Base-by-base conservation (phyloP, 2,797 vertebrate genomes). In the Ptychobarbus kaznakovi region DNA sequence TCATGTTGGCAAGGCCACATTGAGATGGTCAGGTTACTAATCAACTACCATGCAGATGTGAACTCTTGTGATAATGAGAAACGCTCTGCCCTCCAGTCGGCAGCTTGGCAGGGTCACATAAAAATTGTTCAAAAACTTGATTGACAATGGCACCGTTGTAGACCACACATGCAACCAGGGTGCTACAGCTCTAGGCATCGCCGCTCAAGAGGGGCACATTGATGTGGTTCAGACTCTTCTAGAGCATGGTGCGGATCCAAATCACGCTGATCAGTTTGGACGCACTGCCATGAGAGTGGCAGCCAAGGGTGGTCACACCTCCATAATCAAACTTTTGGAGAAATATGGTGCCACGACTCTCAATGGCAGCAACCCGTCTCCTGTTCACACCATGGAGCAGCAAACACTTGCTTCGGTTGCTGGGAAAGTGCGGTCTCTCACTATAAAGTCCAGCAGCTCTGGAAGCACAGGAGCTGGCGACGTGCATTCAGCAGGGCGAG, bases 1-100 rank as follows among this genome's bases (percentile, higher is more conserved):
- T 99, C 98, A 91, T 99, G 98, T 93, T 99, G 98, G 98, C 98
- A 99, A 92, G 98, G 98, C 63, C 98, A 99, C 32, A 80, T 97
- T 85, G 98, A 99, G 88, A 98, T 99, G 97, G 98, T 98, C 69
- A 95, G 96, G 89, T 93, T 97, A 91, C 95, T 99, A 86, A 95
- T 99, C 38, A 96, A 97, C 1, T 97, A 95, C 87, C 96, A 97
- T 0, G 98, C 97, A 0, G 96, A 98, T 4, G 95, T 99, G 86
- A 99, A 99, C 0, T 96, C 98, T 12, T 95, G 97, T 2, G 98
- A 99, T 92, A 98, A 98, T 0, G 98, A 99, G 92, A 97, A 97
- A 92, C 96, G 98, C 42, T 99, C 98, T 0, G 97, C 98, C 66
- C 91, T 99, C 90, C 98, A 99, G 91, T 99, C 98, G 0, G 98